Base-by-base conservation (phyloP, 2,888 invertebrate species). In the Drosophila austrosaltans region DNA sequence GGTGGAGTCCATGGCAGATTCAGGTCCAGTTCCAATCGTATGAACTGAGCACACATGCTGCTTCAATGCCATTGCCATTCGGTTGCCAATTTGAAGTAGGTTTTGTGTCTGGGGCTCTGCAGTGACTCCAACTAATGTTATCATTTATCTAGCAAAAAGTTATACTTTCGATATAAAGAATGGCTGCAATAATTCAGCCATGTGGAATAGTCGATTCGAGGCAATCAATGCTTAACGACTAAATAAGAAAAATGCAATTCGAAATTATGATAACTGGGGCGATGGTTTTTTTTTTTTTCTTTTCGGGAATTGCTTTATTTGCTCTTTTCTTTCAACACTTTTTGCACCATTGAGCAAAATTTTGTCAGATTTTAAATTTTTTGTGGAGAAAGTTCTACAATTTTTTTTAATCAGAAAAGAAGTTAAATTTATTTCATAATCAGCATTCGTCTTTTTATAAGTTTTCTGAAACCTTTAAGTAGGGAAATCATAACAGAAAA, bases 111-210 rank as follows among this genome's bases (percentile, higher is more conserved):
- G n/a, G 8, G 73, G 56, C 60, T 28, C 76, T 64, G 8, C 59
- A 62, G 66, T 69, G 69, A 73, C 75, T 76, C 68, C 64, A 64
- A 66, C 74, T 75, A 64, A 77, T 78, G 76, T 77, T 81, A 72
- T 71, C 72, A 81, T 81, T 75, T 78, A 76, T 78, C 72, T 68
- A 67, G 61, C 53, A 54, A 54, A 32, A 39, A 53, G 32, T 32
- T 56, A 30, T 30, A 56, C 20, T 53, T 53, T 25, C 3, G 25
- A 56, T 32, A 32, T 32, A 32, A 32, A 30, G 32, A 57, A 57
- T 57, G 22, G 16, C 22, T 57, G 16, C 22, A 8, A 57, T 32
- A 57, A 36, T 57, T 57, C 36, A 10, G 39, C 20, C 57, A 16
- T 22, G 16, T 32, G 22, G 39, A 22, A 57, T 36, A 36, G 56